Base-by-base conservation (phyloP, 1,140 invertebrate species). In the Ganaspis sp. region DNA sequence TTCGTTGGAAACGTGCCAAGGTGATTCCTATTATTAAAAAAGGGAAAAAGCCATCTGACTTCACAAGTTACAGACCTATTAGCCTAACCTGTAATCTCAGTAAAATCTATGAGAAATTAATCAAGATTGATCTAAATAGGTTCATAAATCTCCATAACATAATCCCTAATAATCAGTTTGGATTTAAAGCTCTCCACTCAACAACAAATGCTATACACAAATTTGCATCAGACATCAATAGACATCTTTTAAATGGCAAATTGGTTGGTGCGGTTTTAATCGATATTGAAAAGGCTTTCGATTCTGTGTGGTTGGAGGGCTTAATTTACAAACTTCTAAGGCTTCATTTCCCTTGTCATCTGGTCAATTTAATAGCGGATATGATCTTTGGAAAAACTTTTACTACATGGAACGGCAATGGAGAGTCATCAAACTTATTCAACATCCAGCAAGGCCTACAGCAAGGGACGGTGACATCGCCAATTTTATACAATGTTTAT, bases 261-360 rank as follows among this genome's bases (percentile, higher is more conserved):
- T 76, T 74, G 21, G 81, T 85, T 1, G 84, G 79, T 1, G 76
- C 84, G 37, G 73, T 79, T 15, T 86, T 12, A 75, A 87, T 89
- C 21, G 29, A 21, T 69, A 73, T 42, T 19, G 69, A 8, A 76
- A 77, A n/a, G n/a, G n/a, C n/a, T n/a, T n/a, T n/a, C n/a, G n/a
- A n/a, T n/a, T n/a, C n/a, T n/a, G n/a, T n/a, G n/a, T n/a, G n/a
- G n/a, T n/a, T n/a, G n/a, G n/a, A n/a, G n/a, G n/a, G n/a, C n/a
- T n/a, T n/a, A n/a, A n/a, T n/a, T n/a, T n/a, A n/a, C n/a, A n/a
- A n/a, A n/a, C n/a, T n/a, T n/a, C n/a, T n/a, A n/a, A n/a, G n/a
- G n/a, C n/a, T n/a, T n/a, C n/a, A n/a, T n/a, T 29, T 74, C 74
- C 64, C 79, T 12, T 3, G 5, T 17, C 4, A 75, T 12, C 9